Evolutionary conservation across 2,888 invertebrate genomes (phyloP).

Genomic region (Mechanitis mazaeus): DNA sequence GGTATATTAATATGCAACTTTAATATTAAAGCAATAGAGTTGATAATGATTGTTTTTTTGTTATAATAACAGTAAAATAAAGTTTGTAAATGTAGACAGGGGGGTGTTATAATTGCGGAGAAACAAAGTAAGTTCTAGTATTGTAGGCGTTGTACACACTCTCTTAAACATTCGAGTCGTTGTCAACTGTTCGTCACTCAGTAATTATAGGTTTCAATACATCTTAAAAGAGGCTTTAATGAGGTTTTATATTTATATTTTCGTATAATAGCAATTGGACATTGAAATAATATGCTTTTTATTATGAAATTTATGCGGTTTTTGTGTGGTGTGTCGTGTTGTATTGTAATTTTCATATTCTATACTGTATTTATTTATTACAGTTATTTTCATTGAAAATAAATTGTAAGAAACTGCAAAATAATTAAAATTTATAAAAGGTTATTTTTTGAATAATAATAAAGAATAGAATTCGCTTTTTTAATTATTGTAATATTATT

Average conservation of each 20-base stretch:
- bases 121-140: conserved; percentile 74
- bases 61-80: conserved; percentile 28
- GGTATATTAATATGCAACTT: not conserved
- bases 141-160: conserved; percentile 67
- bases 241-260: conserved; percentile 2
- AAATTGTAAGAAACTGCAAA: no score
- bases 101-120: conserved; percentile 73
- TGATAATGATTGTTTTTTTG: conserved; percentile 1
- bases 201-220: conserved; percentile 52
- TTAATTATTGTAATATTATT: no score
- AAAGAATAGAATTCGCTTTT: no score
- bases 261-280: not conserved
- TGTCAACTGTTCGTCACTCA: conserved; percentile 59
- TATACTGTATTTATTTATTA: no score
- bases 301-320: no score
- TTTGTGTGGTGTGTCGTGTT: no score
- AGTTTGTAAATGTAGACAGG: conserved; percentile 52
- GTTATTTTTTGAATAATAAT: no score
- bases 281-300: not conserved
- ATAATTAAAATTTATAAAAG: no score
- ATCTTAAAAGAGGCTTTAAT: conserved; percentile 9
- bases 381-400: no score
- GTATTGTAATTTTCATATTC: no score
- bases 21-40: conserved; percentile 13
- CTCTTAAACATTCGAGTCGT: conserved; percentile 68